Evolutionary conservation across 2,113 vertebrate species (phyloP).

Genomic region (Seriola aureovittata): DNA sequence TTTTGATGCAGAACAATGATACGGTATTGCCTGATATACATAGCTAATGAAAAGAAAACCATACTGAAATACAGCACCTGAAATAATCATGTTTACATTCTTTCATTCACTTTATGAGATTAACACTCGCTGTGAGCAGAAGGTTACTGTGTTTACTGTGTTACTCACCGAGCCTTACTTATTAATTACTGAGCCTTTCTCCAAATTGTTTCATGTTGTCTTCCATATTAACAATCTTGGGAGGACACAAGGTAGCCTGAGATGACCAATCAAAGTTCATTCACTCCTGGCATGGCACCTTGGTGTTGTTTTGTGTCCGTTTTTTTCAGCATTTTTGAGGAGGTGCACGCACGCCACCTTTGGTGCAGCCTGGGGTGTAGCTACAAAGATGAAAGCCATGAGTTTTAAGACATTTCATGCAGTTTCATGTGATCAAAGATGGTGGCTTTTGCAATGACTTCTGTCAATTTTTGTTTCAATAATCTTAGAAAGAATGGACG

Average conservation of each 20-base stretch:
- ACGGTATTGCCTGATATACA: neutral
- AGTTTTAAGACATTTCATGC: neutral
- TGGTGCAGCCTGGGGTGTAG: neutral
- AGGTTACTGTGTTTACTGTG: too few species aligned
- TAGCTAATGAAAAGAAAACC: neutral
- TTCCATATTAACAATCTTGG: neutral
- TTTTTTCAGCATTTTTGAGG: neutral
- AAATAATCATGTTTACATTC: too few species aligned
- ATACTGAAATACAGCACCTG: too few species aligned
- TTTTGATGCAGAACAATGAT: neutral
- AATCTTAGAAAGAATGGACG: neutral
- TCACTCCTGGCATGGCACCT: neutral
- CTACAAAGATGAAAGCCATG: neutral
- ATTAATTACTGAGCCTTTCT: neutral
- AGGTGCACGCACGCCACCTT: neutral
- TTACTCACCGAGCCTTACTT: too few species aligned
- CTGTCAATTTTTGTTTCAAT: neutral
- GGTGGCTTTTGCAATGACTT: neutral
- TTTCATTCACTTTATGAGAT: too few species aligned
- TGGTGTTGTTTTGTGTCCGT: neutral
- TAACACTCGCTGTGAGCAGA: too few species aligned
- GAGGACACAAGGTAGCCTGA: neutral
- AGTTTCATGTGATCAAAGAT: conserved; percentile 6
- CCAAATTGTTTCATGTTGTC: neutral
- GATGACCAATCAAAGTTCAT: neutral